Base-by-base conservation (phyloP, 2,888 invertebrate species). In the Hirtodrosophila alboralis region DNA sequence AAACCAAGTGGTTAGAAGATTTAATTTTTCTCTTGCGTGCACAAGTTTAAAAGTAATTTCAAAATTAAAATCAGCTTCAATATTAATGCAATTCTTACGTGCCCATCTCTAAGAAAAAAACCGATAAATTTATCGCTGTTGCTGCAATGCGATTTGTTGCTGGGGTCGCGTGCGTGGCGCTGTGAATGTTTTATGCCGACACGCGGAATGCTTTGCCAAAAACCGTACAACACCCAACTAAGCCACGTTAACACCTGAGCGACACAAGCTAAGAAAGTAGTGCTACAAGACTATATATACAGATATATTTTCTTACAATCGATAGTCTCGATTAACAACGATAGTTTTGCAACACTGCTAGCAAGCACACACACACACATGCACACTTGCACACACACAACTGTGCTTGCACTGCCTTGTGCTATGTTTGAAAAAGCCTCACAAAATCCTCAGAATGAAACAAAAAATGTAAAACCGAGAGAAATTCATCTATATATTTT, bases 201-300 rank as follows among this genome's bases (percentile, higher is more conserved):
- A 80, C 74, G 80, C 64, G 73, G 68, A 77, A 70, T 84, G 85
- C 85, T 85, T 77, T 78, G 78, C 78, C 85, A 83, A 85, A 85
- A 64, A 78, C 85, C 78, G 78, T 78, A 78, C 59, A 78, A 78
- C 83, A 83, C 83, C 85, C 78, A 78, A 78, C 79, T 59, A 75
- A 64, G 71, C 85, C 85, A 85, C 79, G 52, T 52, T 51, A 57
- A 83, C 58, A 77, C 78, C 52, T 53, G 45, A 37, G 47, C 26
- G 13, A 60, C 52, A 41, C 40, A 52, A 8, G 66, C 34, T 56
- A 28, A 51, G 31, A 36, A 43, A 59, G 21, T 23, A 23, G 23
- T 23, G 23, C 23, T 23, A 8, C 23, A 23, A 23, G 8, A 23
- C 23, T 23, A 23, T 7, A 6, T 6, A 23, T 6, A 23, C 7